phyloP scores from a whole-genome alignment of 2,888 invertebrate species.

The Sphaerophoria rueppellii region DNA sequence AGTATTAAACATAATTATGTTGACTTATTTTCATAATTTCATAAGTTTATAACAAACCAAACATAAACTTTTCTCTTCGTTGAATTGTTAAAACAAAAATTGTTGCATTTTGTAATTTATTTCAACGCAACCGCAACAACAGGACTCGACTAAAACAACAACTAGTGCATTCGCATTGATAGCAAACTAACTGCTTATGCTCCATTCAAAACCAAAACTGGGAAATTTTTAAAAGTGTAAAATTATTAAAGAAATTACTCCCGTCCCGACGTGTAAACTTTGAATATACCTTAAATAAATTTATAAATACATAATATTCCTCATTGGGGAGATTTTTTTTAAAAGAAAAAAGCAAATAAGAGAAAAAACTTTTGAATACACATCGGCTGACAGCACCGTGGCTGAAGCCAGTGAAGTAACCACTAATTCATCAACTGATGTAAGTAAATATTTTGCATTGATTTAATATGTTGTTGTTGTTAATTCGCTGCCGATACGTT shows the following conservation, averaged over 20 bases:
- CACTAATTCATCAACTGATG: slow-evolving; percentile 78
- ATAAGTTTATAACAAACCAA: slow-evolving; percentile 32
- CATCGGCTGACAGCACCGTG: slow-evolving; percentile 76
- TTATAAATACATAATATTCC: slow-evolving; percentile 21
- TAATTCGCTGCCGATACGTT: slow-evolving; percentile 61
- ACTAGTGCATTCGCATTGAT: slow-evolving; percentile 49
- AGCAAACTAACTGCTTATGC: slow-evolving; percentile 59
- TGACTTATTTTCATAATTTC: slow-evolving; percentile 28
- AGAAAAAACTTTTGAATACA: slow-evolving; percentile 65
- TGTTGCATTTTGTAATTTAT: slow-evolving; percentile 67
- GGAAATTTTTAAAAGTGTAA: slow-evolving; percentile 44
- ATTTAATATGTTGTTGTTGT: slow-evolving; percentile 67
- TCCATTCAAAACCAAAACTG: slow-evolving; percentile 59
- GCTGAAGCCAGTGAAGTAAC: slow-evolving; percentile 78
- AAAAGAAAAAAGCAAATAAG: slow-evolving; percentile 36
- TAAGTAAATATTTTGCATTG: slow-evolving; percentile 76
- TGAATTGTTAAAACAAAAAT: slow-evolving; percentile 44
- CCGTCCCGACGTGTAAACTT: slow-evolving; percentile 34
- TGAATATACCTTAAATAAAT: slow-evolving; percentile 33
- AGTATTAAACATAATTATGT: slow-evolving; percentile 22
- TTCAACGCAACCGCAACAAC: slow-evolving; percentile 44
- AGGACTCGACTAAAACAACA: slow-evolving; percentile 47
- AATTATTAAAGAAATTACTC: slow-evolving; percentile 14
- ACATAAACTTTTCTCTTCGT: slow-evolving; percentile 50
- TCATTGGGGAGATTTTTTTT: slow-evolving; percentile 30